A percentile compares a stretch with the other conserved stretches of the same genome.
phyloP scores from a whole-genome alignment of 1,140 invertebrate species.

The Zaprionus davidi region DNA sequence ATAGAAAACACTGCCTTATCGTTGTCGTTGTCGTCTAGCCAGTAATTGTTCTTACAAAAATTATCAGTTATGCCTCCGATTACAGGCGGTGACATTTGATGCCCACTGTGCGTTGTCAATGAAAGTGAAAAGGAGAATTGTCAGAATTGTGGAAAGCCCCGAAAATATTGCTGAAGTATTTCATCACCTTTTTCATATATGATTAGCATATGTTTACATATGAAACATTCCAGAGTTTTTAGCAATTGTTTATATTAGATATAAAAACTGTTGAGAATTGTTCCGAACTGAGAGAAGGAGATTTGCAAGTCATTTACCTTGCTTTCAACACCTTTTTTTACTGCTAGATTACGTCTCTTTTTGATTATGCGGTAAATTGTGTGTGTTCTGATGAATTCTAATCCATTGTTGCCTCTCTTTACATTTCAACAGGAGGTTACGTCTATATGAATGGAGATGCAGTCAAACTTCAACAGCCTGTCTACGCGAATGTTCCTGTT shows the following conservation, averaged over 20 bases:
- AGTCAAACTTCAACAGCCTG: conserved; percentile 78
- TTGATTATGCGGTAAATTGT: background rate
- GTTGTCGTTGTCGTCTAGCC: conserved; percentile 23
- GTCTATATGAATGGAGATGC: conserved; percentile 84
- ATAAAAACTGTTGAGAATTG: background rate
- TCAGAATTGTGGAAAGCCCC: background rate
- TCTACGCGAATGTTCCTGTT: conserved; percentile 83
- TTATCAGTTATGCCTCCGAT: conserved; percentile 33
- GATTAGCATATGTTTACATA: background rate
- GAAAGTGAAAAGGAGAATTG: background rate
- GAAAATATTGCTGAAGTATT: background rate
- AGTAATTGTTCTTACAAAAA: conserved; percentile 26
- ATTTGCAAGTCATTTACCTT: background rate
- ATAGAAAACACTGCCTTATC: conserved; percentile 6
- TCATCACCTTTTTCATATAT: background rate
- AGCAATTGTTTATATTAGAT: background rate
- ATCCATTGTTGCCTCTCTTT: conserved; percentile 9
- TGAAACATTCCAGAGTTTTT: background rate
- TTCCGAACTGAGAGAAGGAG: background rate
- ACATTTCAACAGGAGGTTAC: conserved; percentile 70
- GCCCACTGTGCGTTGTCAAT: background rate
- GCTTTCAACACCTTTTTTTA: background rate
- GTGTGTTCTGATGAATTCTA: background rate
- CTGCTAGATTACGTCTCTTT: conserved; percentile 6
- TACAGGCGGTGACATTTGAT: conserved; percentile 18